These are phyloP conservation scores for Cheilosia soror DNA, from an alignment of 2,888 invertebrate species.

Conservation along the genomic window DNA sequence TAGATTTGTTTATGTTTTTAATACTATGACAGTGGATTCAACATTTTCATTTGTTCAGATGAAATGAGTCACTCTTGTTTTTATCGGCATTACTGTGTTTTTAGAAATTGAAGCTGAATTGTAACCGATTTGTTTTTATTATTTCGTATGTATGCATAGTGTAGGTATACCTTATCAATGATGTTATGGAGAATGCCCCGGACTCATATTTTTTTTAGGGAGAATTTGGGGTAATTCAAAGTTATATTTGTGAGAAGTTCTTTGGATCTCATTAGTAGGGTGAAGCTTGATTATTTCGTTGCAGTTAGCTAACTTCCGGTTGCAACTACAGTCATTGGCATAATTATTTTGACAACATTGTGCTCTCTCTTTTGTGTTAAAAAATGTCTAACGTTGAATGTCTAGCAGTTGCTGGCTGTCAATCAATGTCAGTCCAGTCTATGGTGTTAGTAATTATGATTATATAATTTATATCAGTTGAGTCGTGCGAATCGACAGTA, in stretches of 20 bases:
- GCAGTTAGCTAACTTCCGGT: too few relatives aligned
- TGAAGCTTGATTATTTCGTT: too few relatives aligned
- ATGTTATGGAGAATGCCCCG: slow-evolving; percentile 3
- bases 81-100: slow-evolving; percentile 7
- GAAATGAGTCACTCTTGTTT: slow-evolving; percentile 49
- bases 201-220: background rate
- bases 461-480: too few relatives aligned
- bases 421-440: too few relatives aligned
- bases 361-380: too few relatives aligned
- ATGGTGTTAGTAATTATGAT: too few relatives aligned
- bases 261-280: too few relatives aligned
- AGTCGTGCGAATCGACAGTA: too few relatives aligned
- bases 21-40: slow-evolving; percentile 5
- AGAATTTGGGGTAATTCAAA: background rate
- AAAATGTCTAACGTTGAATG: too few relatives aligned
- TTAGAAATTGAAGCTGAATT: slow-evolving; percentile 3
- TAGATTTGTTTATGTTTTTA: slow-evolving; percentile 5
- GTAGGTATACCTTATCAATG: slow-evolving; percentile 13
- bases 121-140: background rate
- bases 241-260: background rate
- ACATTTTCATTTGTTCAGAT: slow-evolving; percentile 26
- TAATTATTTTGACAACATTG: too few relatives aligned
- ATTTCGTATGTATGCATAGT: background rate
- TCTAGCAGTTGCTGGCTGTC: too few relatives aligned
- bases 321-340: too few relatives aligned